Percentiles rank a stretch among this genome's conserved stretches.
Evolutionary conservation across 2,113 vertebrate genomes (phyloP).

Genomic region (Brachyhypopomus gauderio): DNA sequence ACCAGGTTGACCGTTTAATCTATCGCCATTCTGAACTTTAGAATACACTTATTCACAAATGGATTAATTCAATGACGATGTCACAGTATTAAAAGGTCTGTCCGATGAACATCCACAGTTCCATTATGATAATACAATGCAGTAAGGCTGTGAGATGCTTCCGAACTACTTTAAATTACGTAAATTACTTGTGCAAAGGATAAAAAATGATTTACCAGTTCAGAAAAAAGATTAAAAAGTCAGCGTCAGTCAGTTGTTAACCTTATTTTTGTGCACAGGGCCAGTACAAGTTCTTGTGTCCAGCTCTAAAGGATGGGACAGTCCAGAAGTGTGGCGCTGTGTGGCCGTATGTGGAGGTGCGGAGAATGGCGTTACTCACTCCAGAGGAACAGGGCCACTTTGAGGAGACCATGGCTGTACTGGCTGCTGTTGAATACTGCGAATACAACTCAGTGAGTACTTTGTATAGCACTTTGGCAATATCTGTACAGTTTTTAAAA

Average conservation of each 20-base stretch:
- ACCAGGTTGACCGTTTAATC: constrained; percentile 61
- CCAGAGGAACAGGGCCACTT: constrained; percentile 69
- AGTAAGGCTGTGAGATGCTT: too few species aligned
- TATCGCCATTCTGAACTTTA: neutral
- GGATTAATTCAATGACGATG: neutral
- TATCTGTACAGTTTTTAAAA: neutral
- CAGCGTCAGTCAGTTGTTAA: neutral
- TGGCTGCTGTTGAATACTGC: constrained; percentile 67
- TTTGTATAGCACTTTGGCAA: neutral
- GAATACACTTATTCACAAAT: neutral
- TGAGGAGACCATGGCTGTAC: constrained; percentile 65
- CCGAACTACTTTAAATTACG: too few species aligned
- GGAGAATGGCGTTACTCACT: constrained; percentile 70
- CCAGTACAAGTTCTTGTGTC: constrained; percentile 68
- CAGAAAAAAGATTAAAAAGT: too few species aligned
- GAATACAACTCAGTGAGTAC: constrained; percentile 69
- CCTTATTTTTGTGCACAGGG: constrained; percentile 28
- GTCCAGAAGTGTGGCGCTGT: constrained; percentile 35
- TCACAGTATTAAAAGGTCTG: too few species aligned
- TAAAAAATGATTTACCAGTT: too few species aligned
- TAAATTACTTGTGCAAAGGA: too few species aligned
- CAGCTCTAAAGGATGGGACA: constrained; percentile 61
- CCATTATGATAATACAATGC: too few species aligned
- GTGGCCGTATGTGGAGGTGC: constrained; percentile 73
- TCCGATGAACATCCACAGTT: too few species aligned